A percentile compares a stretch with the other conserved stretches of the same genome.
Conservation (phyloP, 2,113 vertebrate species). For the Mormyrus lacerda region DNA sequence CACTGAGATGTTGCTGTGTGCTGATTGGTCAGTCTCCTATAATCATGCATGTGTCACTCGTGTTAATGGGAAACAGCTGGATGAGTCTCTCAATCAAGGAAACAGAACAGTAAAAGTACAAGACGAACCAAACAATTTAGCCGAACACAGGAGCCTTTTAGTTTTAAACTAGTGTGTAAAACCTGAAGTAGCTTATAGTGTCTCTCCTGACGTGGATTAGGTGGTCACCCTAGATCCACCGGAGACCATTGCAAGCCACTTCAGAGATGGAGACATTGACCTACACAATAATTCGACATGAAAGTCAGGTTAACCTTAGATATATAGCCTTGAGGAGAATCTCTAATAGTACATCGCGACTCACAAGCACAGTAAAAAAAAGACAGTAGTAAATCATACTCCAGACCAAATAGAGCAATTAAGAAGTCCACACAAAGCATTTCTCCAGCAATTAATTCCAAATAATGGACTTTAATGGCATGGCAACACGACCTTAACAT, state of each 20-base stretch:
- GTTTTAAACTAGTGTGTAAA: not conserved
- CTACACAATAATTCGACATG: not conserved
- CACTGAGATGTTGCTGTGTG: not conserved
- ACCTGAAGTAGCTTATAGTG: not conserved
- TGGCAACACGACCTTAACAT: not conserved
- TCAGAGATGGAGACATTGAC: not conserved
- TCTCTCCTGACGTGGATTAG: not conserved
- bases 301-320: not conserved
- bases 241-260: not conserved
- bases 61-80: not conserved
- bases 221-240: not conserved
- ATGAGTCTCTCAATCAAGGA: not conserved
- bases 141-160: not conserved
- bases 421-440: conserved; percentile 21
- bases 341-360: conserved; percentile 21
- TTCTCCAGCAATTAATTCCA: conserved; percentile 13
- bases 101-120: not conserved
- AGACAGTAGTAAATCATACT: conserved; percentile 34
- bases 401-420: conserved; percentile 24
- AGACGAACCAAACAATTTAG: not conserved
- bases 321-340: not conserved
- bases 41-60: not conserved
- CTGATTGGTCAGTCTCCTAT: not conserved
- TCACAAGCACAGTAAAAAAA: conserved; percentile 30
- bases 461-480: conserved; percentile 15